phyloP scores from a whole-genome alignment of 2,113 vertebrate genomes.

The Montifringilla adamsi region DNA sequence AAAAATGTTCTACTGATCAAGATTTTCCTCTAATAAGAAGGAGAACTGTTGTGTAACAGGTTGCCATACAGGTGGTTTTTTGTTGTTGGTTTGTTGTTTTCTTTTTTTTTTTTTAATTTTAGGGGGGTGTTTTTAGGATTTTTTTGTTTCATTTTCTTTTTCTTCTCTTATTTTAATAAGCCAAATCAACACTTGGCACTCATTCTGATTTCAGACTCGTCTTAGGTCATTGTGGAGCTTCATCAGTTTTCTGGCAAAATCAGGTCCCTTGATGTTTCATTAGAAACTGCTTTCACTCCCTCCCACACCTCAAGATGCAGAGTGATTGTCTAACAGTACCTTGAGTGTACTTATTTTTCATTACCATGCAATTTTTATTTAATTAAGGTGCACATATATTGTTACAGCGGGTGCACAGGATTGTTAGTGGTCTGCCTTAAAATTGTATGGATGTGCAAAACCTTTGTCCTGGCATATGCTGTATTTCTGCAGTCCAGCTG shows the following conservation, averaged over 20 bases:
- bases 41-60: not conserved
- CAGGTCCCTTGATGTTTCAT: not conserved
- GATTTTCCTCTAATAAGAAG: not conserved
- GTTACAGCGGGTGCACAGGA: not conserved
- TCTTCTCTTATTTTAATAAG: not conserved
- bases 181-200: not conserved
- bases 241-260: slow-evolving; percentile 26
- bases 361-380: not conserved
- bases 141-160: not conserved
- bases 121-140: not conserved
- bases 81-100: not conserved
- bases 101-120: not conserved
- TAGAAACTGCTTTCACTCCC: not conserved
- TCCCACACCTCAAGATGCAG: not conserved
- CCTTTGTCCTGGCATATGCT: not conserved
- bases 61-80: not conserved
- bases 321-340: not conserved
- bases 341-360: not conserved
- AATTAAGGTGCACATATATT: not conserved
- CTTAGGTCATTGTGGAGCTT: not conserved
- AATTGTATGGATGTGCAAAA: not conserved
- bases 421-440: not conserved
- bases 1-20: not conserved
- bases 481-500: not conserved
- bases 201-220: not conserved